Base-by-base conservation (phyloP, 2,888 invertebrate genomes). In the Flexamia atlantica region DNA sequence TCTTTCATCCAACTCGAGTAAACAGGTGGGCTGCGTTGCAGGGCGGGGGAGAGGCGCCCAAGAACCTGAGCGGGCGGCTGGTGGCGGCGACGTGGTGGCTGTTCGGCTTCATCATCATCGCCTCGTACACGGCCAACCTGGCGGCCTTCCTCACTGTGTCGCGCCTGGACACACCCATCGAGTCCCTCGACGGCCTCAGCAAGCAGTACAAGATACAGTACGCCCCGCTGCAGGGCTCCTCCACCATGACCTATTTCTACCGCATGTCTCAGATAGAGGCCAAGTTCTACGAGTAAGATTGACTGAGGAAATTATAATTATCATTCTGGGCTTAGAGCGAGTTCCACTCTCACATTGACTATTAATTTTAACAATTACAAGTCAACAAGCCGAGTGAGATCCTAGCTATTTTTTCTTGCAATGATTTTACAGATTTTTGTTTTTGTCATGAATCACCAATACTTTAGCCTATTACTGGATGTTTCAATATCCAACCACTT, bases 11-110 rank as follows among this genome's bases (percentile, higher is more conserved):
- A 36, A 36, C 36, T 36, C 36, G 17, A 36, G 14, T 36, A 4
- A 36, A 36, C 36, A 36, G 36, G 4, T 4, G 4, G 9, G n/a
- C 4, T 23, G 5, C 42, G 36, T 36, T 80, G 87, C 94, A 96
- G 90, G 98, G 98, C 0, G 98, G 98, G 0, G 98, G 98, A 0
- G 98, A 98, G 90, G 98, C 98, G 0, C 98, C 98, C 0, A 98
- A 98, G 90, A 99, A 99, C 90, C 92, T 99, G 0, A 98, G 98
- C 0, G 99, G 99, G 0, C 93, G 99, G 79, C 91, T 99, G 14
- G 95, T 99, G 0, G 99, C 99, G 0, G 99, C 99, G 0, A 99
- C 99, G 0, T 99, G 98, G 99, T 99, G 99, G 99, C 91, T 99
- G 30, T 99, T 99, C 90, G 98, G 99, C 0, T 99, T 99, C 90